Conservation (phyloP, 2,888 invertebrate genomes). For the Ommatoiulus sabulosus region DNA sequence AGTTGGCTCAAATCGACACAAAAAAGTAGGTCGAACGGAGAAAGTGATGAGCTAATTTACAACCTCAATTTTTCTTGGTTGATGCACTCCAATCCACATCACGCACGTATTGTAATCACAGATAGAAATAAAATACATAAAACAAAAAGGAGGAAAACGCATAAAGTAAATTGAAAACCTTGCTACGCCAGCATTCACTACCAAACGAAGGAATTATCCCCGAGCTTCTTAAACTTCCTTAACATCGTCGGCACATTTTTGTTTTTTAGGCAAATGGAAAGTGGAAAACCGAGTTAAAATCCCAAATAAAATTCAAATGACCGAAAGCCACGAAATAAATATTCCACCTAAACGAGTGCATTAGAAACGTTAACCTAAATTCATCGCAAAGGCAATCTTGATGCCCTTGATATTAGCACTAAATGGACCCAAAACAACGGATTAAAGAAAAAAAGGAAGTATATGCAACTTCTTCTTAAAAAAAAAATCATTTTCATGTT, state of each 20-base stretch:
- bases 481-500: neutral
- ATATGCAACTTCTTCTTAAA: neutral
- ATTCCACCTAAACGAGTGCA: neutral
- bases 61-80: conserved; percentile 37
- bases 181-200: neutral
- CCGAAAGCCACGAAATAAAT: neutral
- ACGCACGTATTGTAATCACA: neutral
- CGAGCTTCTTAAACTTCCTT: neutral
- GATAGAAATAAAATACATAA: neutral
- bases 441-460: neutral
- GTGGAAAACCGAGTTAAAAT: neutral
- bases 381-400: neutral
- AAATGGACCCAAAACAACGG: neutral
- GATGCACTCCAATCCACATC: neutral
- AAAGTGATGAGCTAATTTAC: conserved; percentile 43
- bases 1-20: neutral
- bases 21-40: conserved; percentile 36
- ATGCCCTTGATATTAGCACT: conserved; percentile 4
- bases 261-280: neutral
- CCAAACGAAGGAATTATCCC: neutral
- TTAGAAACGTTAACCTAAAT: conserved; percentile 16
- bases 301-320: neutral
- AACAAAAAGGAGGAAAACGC: neutral
- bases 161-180: neutral
- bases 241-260: neutral